A percentile compares a stretch with the other conserved stretches of the same genome.
phyloP scores from a whole-genome alignment of 2,797 vertebrate species.

The Spheniscus humboldti region DNA sequence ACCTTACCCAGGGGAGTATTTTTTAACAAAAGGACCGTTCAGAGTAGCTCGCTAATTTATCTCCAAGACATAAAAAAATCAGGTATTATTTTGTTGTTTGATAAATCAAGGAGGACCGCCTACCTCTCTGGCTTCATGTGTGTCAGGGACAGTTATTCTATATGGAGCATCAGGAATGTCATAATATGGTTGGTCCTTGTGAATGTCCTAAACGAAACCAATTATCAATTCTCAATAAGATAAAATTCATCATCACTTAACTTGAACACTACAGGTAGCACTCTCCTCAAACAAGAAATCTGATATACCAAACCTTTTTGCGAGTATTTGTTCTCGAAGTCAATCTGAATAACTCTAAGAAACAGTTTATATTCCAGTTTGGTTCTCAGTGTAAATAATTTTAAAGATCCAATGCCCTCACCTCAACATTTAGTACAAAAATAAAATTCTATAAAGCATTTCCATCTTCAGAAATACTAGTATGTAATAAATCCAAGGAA shows the following conservation, averaged over 20 bases:
- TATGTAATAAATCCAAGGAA: not conserved
- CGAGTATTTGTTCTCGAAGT: not conserved
- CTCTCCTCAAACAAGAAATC: not conserved
- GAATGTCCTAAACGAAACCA: constrained; percentile 85
- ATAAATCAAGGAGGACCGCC: not conserved
- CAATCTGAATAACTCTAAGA: not conserved
- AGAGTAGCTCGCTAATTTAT: not conserved
- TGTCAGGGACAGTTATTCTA: constrained; percentile 96
- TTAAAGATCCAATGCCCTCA: not conserved
- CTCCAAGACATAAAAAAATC: not conserved
- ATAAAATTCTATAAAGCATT: not conserved
- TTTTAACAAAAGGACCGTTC: not conserved
- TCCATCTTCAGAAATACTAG: not conserved
- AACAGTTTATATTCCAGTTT: not conserved
- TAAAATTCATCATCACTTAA: not conserved
- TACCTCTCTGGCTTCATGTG: constrained; percentile 94
- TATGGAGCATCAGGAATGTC: constrained; percentile 95
- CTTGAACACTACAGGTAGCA: not conserved
- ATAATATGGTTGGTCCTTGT: constrained; percentile 97
- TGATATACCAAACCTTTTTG: not conserved
- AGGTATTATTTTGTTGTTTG: not conserved
- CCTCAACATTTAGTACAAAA: not conserved
- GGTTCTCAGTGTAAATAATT: not conserved
- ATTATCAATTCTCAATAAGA: not conserved
- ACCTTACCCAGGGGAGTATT: not conserved